Conservation (phyloP, 37 sponge, comb jelly and placozoan species). For the Oscarella lobularis region DNA sequence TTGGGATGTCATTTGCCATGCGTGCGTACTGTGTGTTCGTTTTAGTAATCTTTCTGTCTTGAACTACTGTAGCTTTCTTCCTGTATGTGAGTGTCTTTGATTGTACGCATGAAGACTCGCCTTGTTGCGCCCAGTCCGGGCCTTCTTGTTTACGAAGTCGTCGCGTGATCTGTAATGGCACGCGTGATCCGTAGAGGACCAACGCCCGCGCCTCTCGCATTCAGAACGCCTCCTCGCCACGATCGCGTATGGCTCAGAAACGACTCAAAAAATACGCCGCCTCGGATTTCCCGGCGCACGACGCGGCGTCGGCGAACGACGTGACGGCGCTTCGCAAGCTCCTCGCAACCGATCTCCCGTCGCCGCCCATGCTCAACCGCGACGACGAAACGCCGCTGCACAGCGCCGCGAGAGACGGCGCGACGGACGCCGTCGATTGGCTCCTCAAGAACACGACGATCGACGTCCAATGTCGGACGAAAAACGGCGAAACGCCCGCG, state of each 20-base stretch:
- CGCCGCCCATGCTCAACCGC: neutral
- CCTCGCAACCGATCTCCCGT: neutral
- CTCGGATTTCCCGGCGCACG: neutral
- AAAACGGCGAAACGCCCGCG: constrained; percentile 2
- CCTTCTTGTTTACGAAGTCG: too few relatives aligned
- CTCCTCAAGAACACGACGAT: neutral
- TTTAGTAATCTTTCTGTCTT: too few relatives aligned
- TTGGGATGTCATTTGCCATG: too few relatives aligned
- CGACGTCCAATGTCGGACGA: neutral
- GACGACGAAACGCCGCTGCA: constrained; percentile 8
- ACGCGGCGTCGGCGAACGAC: neutral
- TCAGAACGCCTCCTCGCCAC: too few relatives aligned
- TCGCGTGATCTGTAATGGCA: too few relatives aligned
- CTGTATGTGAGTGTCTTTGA: too few relatives aligned
- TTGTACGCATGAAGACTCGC: too few relatives aligned
- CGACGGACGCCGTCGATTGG: neutral
- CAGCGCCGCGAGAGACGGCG: neutral
- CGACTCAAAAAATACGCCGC: neutral
- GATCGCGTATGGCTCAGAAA: neutral
- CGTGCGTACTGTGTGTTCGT: too few relatives aligned
- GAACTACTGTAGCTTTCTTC: too few relatives aligned
- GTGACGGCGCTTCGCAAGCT: neutral
- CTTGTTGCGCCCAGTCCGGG: too few relatives aligned
- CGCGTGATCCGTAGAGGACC: too few relatives aligned
- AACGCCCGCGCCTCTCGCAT: too few relatives aligned